Percentiles rank a stretch among this genome's conserved stretches.
Evolutionary conservation across 2,113 vertebrate species (phyloP).

Genomic region (Toxotes jaculatrix): DNA sequence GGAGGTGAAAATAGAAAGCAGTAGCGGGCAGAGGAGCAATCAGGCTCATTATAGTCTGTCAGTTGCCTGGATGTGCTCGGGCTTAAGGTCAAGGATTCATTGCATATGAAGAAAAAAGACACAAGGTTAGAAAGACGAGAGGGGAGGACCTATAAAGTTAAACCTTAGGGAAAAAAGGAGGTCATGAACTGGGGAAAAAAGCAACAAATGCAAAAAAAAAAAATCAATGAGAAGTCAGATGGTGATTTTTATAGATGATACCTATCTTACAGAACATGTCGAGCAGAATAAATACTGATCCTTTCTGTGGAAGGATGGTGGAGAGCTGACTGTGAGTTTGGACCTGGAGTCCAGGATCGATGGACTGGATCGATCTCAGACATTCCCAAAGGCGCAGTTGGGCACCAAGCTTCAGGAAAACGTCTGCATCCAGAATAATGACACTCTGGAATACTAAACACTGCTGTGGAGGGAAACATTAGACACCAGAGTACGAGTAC

Average conservation of each 20-base stretch:
- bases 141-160: not conserved
- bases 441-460: slow-evolving; percentile 11
- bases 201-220: slow-evolving; percentile 8
- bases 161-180: not conserved
- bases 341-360: slow-evolving; percentile 46
- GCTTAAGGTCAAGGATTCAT: not conserved
- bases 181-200: not conserved
- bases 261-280: slow-evolving; percentile 31
- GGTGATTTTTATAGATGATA: slow-evolving; percentile 27
- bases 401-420: slow-evolving; percentile 38
- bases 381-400: slow-evolving; percentile 56
- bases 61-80: not conserved
- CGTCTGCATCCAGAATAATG: slow-evolving; percentile 25
- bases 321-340: slow-evolving; percentile 43
- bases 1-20: not conserved
- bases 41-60: slow-evolving; percentile 16
- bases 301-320: slow-evolving; percentile 5
- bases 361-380: slow-evolving; percentile 41
- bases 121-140: not conserved
- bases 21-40: not conserved
- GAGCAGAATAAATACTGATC: slow-evolving; percentile 33
- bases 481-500: not conserved
- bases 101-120: not conserved
- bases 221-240: not conserved
- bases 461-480: slow-evolving; percentile 12